Conservation (phyloP, 2,888 invertebrate genomes). For the Zaprionus obscuricornis region DNA sequence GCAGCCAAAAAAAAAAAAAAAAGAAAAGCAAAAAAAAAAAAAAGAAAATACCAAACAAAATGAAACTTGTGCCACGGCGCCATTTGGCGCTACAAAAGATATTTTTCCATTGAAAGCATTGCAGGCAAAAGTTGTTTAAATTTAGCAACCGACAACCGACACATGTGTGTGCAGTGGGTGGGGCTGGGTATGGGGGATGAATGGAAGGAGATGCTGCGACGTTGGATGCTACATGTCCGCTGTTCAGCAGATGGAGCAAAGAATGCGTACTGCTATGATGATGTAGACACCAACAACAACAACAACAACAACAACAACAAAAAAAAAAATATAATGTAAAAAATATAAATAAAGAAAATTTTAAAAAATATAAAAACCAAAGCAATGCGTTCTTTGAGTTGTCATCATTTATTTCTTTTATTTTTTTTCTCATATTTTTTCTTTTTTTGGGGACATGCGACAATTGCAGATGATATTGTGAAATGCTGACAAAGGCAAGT, state of each 20-base stretch:
- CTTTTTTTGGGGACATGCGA: slow-evolving; percentile 41
- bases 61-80: slow-evolving; percentile 71
- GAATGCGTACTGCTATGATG: too few relatives aligned
- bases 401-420: slow-evolving; percentile 48
- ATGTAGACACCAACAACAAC: too few relatives aligned
- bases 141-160: slow-evolving; percentile 61
- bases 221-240: slow-evolving; percentile 1
- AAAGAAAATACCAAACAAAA: slow-evolving; percentile 44
- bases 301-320: too few relatives aligned
- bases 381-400: slow-evolving; percentile 42
- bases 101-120: slow-evolving; percentile 73
- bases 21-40: slow-evolving; percentile 3
- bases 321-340: not conserved
- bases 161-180: slow-evolving; percentile 66
- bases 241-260: slow-evolving; percentile 1
- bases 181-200: slow-evolving; percentile 8
- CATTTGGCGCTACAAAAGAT: slow-evolving; percentile 75
- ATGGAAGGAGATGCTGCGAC: not conserved
- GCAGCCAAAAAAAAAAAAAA: slow-evolving; percentile 2
- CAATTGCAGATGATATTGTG: slow-evolving; percentile 49
- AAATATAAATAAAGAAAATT: slow-evolving; percentile 8
- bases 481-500: slow-evolving; percentile 46
- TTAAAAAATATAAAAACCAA: slow-evolving; percentile 34
- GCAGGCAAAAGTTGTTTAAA: slow-evolving; percentile 69
- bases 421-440: not conserved